phyloP scores from a whole-genome alignment of 1,140 invertebrate species.

The Hycleus cichorii region DNA sequence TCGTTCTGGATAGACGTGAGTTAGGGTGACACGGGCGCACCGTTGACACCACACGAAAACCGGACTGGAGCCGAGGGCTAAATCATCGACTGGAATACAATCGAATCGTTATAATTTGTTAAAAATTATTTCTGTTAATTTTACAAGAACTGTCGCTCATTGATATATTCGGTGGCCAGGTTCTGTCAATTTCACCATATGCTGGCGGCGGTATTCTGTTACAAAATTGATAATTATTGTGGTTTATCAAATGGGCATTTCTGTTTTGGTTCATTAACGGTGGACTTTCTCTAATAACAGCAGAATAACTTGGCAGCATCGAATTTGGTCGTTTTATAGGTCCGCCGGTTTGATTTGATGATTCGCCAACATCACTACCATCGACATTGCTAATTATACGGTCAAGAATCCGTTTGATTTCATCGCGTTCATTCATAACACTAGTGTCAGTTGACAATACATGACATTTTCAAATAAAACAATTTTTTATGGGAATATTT shows the following conservation, averaged over 20 bases:
- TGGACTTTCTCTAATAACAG: constrained; percentile 27
- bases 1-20: constrained; percentile 26
- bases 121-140: too few relatives aligned
- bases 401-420: too few relatives aligned
- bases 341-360: too few relatives aligned
- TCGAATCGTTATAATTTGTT: neutral
- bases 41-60: constrained; percentile 37
- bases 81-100: constrained; percentile 24
- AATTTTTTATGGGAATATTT: too few relatives aligned
- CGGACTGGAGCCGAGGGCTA: constrained; percentile 35
- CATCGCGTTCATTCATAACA: too few relatives aligned
- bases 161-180: neutral
- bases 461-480: too few relatives aligned
- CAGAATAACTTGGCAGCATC: constrained; percentile 31
- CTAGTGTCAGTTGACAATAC: too few relatives aligned
- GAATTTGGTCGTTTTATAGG: neutral
- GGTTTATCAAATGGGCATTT: neutral
- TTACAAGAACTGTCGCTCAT: neutral
- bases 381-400: too few relatives aligned
- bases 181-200: constrained; percentile 24
- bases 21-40: constrained; percentile 36
- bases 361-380: too few relatives aligned
- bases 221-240: constrained; percentile 13
- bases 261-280: constrained; percentile 5
- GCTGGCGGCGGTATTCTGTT: constrained; percentile 30